Evolutionary conservation across 1,140 invertebrate genomes (phyloP).

Genomic region (Anastatus disparis): DNA sequence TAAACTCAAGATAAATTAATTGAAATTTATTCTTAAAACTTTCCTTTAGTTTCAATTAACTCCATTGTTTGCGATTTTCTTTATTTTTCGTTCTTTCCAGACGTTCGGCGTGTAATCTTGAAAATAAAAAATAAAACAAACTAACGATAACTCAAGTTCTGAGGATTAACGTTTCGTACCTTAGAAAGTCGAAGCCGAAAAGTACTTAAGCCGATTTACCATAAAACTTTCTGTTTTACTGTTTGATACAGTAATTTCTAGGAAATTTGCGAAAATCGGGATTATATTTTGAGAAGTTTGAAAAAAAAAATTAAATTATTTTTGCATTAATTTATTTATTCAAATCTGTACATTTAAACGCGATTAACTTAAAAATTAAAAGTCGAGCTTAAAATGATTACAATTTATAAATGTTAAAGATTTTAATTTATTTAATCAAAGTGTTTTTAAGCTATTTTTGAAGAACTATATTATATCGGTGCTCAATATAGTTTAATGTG

Average conservation of each 20-base stretch:
- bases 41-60: neutral
- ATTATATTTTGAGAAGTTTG: conserved; percentile 7
- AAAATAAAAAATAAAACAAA: neutral
- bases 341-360: too few species aligned
- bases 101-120: neutral
- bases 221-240: conserved; percentile 11
- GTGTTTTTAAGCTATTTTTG: too few species aligned
- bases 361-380: too few species aligned
- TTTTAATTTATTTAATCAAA: too few species aligned
- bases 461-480: too few species aligned
- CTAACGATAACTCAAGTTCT: neutral
- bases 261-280: neutral
- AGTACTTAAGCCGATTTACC: conserved; percentile 19
- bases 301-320: neutral
- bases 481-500: too few species aligned
- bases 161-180: conserved; percentile 13
- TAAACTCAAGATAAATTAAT: too few species aligned
- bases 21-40: too few species aligned
- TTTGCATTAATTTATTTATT: too few species aligned
- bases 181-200: conserved; percentile 3
- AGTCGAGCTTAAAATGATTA: too few species aligned
- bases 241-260: conserved; percentile 9
- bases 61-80: neutral
- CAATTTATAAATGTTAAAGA: too few species aligned
- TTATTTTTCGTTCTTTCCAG: neutral